These are phyloP conservation scores for Nothoprocta pentlandii DNA, from an alignment of 2,113 vertebrate genomes.

Conservation along the genomic window DNA sequence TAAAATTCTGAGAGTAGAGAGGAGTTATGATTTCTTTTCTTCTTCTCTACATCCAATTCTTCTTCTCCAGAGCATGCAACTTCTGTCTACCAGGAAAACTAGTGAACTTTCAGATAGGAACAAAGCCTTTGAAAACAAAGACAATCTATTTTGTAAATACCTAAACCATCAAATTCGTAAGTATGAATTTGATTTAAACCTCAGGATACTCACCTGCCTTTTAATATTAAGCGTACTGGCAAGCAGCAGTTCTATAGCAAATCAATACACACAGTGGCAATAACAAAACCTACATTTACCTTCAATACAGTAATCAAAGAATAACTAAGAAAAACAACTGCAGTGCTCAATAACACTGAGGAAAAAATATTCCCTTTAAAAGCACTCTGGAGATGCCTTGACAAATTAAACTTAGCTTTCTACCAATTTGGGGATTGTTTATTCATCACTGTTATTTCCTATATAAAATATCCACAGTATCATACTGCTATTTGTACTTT, in stretches of 20 bases:
- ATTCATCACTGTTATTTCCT: neutral
- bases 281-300: neutral
- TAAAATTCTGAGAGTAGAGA: neutral
- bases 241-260: neutral
- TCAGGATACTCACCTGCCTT: neutral
- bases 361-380: neutral
- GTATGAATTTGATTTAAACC: neutral
- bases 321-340: neutral
- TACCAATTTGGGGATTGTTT: constrained; percentile 4
- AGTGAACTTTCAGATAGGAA: neutral
- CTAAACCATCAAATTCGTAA: neutral
- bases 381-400: neutral
- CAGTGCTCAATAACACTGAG: neutral
- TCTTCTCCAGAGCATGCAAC: neutral
- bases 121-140: neutral
- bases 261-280: neutral
- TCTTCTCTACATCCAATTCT: neutral
- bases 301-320: neutral
- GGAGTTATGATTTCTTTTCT: neutral
- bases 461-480: neutral
- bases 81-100: neutral
- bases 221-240: neutral
- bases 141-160: neutral
- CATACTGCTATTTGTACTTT: neutral
- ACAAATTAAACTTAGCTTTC: constrained; percentile 5